phyloP scores from a whole-genome alignment of 2,888 invertebrate genomes.

The Mesorhabditis belari region DNA sequence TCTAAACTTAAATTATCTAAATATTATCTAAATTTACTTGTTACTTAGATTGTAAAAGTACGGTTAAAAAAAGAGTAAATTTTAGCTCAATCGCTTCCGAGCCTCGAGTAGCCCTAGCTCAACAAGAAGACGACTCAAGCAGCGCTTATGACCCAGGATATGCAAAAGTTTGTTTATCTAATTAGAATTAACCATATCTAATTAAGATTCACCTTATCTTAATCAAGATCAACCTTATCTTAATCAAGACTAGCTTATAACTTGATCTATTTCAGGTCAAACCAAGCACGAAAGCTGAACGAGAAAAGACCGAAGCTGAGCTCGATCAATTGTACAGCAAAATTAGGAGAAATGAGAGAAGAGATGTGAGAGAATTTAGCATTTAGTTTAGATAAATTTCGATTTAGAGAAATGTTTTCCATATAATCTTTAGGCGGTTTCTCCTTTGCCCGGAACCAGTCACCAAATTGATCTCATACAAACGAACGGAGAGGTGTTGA shows the following conservation, averaged over 20 bases:
- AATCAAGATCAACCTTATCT: too few species aligned
- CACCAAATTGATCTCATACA: background rate
- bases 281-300: too few species aligned
- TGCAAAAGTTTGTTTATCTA: constrained; percentile 35
- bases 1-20: too few species aligned
- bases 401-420: background rate
- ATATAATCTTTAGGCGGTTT: background rate
- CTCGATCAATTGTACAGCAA: constrained; percentile 36
- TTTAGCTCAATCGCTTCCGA: constrained; percentile 46
- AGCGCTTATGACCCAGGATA: constrained; percentile 44
- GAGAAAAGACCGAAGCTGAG: constrained; percentile 25
- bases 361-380: background rate
- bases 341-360: background rate
- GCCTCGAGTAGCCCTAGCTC: constrained; percentile 7
- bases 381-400: background rate
- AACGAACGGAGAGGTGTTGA: background rate
- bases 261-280: constrained; percentile 7
- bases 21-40: too few species aligned
- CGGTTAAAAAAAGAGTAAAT: constrained; percentile 2
- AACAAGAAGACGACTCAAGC: constrained; percentile 24
- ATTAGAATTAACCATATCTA: background rate
- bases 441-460: background rate
- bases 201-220: too few species aligned
- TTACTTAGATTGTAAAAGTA: too few species aligned
- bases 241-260: too few species aligned